These are phyloP conservation scores for Erpetoichthys calabaricus DNA, from an alignment of 2,797 vertebrate genomes.

Conservation along the genomic window DNA sequence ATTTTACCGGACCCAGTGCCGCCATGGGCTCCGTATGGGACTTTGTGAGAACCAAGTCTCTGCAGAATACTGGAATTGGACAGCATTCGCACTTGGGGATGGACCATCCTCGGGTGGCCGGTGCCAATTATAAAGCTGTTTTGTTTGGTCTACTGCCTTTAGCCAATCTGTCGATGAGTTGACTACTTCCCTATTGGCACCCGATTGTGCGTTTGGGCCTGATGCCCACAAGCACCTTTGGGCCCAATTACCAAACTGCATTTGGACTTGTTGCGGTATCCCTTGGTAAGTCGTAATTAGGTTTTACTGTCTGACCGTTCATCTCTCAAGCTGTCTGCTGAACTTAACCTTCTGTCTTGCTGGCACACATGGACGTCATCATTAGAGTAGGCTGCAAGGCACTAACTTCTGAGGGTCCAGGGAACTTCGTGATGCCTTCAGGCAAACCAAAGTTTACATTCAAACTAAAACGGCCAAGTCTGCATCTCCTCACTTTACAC, in stretches of 20 bases:
- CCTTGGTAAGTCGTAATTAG: conserved; percentile 54
- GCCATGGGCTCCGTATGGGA: no score
- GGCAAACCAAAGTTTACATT: conserved; percentile 18
- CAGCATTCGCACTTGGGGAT: conserved; percentile 14
- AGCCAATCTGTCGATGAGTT: conserved; percentile 38
- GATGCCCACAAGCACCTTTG: conserved; percentile 57
- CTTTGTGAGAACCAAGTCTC: conserved; percentile 14
- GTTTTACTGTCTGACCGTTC: conserved; percentile 34
- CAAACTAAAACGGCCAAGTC: no score
- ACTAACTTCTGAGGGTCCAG: conserved; percentile 35
- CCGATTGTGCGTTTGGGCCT: conserved; percentile 35
- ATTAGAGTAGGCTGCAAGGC: conserved; percentile 26
- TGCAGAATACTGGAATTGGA: conserved; percentile 18
- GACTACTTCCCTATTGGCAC: conserved; percentile 4
- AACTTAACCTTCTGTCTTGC: conserved; percentile 50
- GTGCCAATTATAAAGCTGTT: not conserved
- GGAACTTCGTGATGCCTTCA: conserved; percentile 34
- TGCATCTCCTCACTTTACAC: no score
- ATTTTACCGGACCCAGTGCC: no score
- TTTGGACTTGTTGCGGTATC: conserved; percentile 34
- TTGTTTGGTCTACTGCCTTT: conserved; percentile 39
- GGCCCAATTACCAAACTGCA: conserved; percentile 52
- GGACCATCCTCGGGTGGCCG: not conserved
- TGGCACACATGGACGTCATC: conserved; percentile 35
- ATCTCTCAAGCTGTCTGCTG: conserved; percentile 54